Evolutionary conservation across 2,888 invertebrate genomes (phyloP).

Genomic region (Ashinkailepas kermadecensis): DNA sequence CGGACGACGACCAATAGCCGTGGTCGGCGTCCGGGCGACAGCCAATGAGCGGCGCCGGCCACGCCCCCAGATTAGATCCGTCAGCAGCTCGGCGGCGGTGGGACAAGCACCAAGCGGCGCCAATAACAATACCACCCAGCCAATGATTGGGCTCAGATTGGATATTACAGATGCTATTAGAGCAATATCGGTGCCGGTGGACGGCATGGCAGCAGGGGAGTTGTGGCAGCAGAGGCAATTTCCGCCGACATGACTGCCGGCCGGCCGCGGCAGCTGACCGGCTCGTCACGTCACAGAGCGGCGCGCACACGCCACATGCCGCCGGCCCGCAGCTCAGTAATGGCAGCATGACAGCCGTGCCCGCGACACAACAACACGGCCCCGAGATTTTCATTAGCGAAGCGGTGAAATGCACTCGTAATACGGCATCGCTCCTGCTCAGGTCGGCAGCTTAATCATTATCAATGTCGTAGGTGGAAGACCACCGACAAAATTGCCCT

Average conservation of each 20-base stretch:
- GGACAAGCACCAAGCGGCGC: background rate
- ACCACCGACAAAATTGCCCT: no score
- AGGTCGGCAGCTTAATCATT: no score
- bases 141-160: background rate
- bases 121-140: background rate
- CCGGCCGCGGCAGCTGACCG: no score
- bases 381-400: no score
- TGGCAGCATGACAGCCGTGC: no score
- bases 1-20: background rate
- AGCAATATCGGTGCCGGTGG: background rate
- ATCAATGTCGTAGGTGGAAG: no score
- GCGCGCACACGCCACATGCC: no score
- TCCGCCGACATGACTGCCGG: background rate
- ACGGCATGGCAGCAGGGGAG: background rate
- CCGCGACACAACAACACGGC: no score
- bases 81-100: background rate
- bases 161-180: background rate
- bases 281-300: no score
- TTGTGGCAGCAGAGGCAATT: background rate
- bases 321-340: no score
- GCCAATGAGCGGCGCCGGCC: background rate
- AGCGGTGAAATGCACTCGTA: no score
- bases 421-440: no score
- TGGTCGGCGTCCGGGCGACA: background rate
- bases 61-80: background rate